Percentiles rank a stretch among this genome's conserved stretches.
These are phyloP conservation scores for Passer domesticus DNA, from an alignment of 2,113 vertebrate genomes.

Conservation along the genomic window DNA sequence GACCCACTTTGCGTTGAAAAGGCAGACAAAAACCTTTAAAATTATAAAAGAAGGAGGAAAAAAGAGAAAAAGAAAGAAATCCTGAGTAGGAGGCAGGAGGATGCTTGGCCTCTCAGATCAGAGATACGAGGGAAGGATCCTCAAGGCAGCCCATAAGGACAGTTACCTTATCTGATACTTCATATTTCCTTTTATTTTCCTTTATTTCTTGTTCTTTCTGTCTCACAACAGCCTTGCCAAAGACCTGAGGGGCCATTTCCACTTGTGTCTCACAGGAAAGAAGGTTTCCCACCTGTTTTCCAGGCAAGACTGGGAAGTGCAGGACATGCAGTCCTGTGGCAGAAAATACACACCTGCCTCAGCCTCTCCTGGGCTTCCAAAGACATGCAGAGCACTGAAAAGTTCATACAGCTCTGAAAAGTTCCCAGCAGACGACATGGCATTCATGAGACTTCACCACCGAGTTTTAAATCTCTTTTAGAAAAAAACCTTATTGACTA, in stretches of 20 bases:
- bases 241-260: not conserved
- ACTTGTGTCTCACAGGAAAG: not conserved
- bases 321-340: not conserved
- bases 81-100: not conserved
- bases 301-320: not conserved
- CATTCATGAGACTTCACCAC: not conserved
- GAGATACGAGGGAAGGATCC: not conserved
- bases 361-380: not conserved
- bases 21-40: not conserved
- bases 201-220: not conserved
- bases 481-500: not conserved
- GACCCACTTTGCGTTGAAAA: conserved; percentile 44
- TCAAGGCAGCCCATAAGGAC: not conserved
- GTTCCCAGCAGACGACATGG: not conserved
- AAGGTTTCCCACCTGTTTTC: not conserved
- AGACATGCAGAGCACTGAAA: not conserved
- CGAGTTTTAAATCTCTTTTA: not conserved
- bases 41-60: not conserved
- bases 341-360: not conserved
- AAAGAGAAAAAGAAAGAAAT: not conserved
- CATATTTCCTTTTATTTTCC: not conserved
- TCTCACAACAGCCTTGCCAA: not conserved
- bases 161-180: not conserved
- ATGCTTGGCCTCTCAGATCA: not conserved
- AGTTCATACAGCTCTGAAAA: not conserved